Percentiles rank a stretch among this genome's conserved stretches.
Evolutionary conservation across 2,888 invertebrate species (phyloP).

Genomic region (Gandaritis pyraliata): DNA sequence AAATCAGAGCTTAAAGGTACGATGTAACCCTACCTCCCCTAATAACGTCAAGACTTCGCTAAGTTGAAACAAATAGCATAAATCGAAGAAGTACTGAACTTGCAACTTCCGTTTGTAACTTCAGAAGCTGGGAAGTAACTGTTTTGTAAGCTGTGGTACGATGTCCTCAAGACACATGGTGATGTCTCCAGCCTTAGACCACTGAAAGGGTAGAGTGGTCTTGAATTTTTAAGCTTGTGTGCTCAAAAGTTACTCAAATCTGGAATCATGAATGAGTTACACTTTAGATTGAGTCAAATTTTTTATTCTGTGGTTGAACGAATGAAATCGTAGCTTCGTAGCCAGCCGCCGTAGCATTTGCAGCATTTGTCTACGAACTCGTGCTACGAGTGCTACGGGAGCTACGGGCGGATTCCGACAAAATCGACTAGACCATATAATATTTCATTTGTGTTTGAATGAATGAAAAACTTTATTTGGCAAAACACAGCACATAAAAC

Average conservation of each 20-base stretch:
- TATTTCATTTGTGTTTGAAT: no score
- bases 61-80: slow-evolving; percentile 4
- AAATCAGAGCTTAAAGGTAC: not conserved
- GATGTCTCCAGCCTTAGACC: not conserved
- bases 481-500: no score
- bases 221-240: no score
- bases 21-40: no score
- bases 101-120: not conserved
- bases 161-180: not conserved
- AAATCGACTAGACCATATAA: no score
- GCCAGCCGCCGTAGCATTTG: not conserved
- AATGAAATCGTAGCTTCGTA: no score
- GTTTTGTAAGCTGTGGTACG: not conserved
- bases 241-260: no score
- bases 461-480: no score
- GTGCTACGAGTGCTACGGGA: slow-evolving; percentile 1
- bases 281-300: no score
- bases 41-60: not conserved
- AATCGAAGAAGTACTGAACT: not conserved
- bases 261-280: no score
- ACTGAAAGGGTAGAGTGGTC: not conserved
- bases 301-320: no score
- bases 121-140: slow-evolving; percentile 4
- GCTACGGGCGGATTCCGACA: no score
- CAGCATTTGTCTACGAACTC: not conserved